Evolutionary conservation across 2,113 vertebrate species (phyloP), one percentile per base, ranked within the genome.

Genomic region (Formicarius rufipectus): DNA sequence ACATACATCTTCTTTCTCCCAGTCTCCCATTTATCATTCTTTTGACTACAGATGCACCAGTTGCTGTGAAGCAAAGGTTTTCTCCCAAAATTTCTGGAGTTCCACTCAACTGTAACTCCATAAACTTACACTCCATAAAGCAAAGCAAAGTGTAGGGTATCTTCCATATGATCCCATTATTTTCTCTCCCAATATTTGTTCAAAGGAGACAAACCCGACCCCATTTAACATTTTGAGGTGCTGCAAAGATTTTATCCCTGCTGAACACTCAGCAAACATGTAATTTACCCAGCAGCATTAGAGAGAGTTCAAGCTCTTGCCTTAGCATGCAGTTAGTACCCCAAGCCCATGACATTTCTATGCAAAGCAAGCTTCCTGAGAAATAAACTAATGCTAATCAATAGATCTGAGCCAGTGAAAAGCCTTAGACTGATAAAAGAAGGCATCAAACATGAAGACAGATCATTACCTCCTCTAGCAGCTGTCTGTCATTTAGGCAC

Each of bases 231-330:
- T 94, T 93, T 74, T 49, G 5, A 68, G 85, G 93, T 77, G 64
- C 59, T 96, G 73, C 89, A 96, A 94, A 95, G 78, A 92, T 91
- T 96, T 80, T 95, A 95, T 39, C 81, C 59, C 81, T 90, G 84
- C 95, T 96, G 84, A 97, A 91, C 80, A 92, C 82, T 95, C 74
- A 66, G 85, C 88, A 98, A 97, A 97, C 95, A 92, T 81, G 62
- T 98, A 98, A 97, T 98, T 96, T 97, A 91, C 94, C 68, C 28
- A 12, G 92, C 94, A 97, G 97, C 97, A 97, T 95, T 92, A 72
- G 88, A 59, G 50, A 95, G 95, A 92, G 91, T 92, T 98, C 96
- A 95, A 91, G 97, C 96, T 94, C 83, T 96, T 89, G 91, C 90
- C 90, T 91, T 76, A 92, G 92, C 76, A 93, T 58, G 63, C 62